Evolutionary conservation across 1,140 invertebrate species (phyloP).

Genomic region (Macrocentrus cingulum): DNA sequence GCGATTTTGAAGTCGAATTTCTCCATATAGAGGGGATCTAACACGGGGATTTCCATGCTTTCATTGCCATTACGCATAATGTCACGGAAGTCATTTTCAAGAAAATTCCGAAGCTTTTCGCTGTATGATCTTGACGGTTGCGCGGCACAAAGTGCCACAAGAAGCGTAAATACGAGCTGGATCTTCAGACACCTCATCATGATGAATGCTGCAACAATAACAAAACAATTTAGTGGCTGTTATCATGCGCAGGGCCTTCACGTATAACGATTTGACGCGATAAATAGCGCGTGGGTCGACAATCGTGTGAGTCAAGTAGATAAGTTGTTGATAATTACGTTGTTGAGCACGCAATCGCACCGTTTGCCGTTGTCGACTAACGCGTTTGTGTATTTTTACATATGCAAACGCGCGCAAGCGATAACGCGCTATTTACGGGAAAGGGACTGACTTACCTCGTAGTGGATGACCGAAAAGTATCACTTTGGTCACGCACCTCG

Average conservation of each 20-base stretch:
- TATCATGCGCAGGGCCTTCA: background rate
- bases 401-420: too few relatives aligned
- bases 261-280: background rate
- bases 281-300: background rate
- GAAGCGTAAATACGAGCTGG: background rate
- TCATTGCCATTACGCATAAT: constrained; percentile 1
- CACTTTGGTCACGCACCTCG: too few relatives aligned
- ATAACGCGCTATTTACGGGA: too few relatives aligned
- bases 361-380: too few relatives aligned
- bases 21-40: background rate
- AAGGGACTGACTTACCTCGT: too few relatives aligned
- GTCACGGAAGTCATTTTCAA: background rate
- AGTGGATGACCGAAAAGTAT: too few relatives aligned
- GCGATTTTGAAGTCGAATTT: constrained; percentile 4
- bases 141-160: background rate
- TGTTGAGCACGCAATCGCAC: background rate
- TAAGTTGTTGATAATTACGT: constrained; percentile 9
- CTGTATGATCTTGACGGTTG: too few relatives aligned
- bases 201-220: background rate
- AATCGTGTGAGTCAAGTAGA: constrained; percentile 2
- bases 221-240: background rate
- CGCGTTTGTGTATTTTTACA: too few relatives aligned
- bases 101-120: constrained; percentile 3
- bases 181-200: constrained; percentile 14
- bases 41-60: background rate